Evolutionary conservation across 2,888 invertebrate species (phyloP), one percentile per base, ranked within the genome.

Genomic region (Rhaphigaster nebulosa): DNA sequence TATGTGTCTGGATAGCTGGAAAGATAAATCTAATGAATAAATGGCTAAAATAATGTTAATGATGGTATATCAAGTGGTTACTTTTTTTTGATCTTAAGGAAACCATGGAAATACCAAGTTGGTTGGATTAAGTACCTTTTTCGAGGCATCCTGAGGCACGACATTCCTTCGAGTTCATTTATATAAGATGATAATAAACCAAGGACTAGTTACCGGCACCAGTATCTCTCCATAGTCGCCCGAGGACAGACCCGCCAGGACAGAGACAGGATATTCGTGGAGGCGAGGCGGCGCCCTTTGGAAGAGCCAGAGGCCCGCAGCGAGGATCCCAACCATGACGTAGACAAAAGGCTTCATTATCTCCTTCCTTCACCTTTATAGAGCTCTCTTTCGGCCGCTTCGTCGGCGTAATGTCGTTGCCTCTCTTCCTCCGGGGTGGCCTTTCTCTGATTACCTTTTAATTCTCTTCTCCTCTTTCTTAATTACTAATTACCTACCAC

Each of bases 361-460:
- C 65, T 65, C 65, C 65, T 65, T 29, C n/a, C 15, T n/a, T 60
- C 60, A n/a, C 60, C 65, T 65, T 65, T 65, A 60, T n/a, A n/a
- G 65, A 18, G 65, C 2, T 18, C 65, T 29, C 29, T 29, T 65
- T 65, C 60, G 65, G 29, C 65, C 29, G 60, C 2, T 23, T 23
- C 54, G 4, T 23, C 45, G 45, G 54, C 20, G 60, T 60, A 60
- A 60, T 60, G 60, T 60, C n/a, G n/a, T n/a, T n/a, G 12, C n/a
- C n/a, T n/a, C 29, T 29, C 65, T 29, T 29, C 65, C 15, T 12
- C 65, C n/a, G n/a, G 29, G 29, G n/a, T 65, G 65, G n/a, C 65
- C 65, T 65, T 65, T 65, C 65, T 65, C 65, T 65, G n/a, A 65
- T 65, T 65, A 65, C 65, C 65, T 65, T 65, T 65, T 65, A 29